phyloP scores from a whole-genome alignment of 2,888 invertebrate species.

The Chymomyza caudatula region DNA sequence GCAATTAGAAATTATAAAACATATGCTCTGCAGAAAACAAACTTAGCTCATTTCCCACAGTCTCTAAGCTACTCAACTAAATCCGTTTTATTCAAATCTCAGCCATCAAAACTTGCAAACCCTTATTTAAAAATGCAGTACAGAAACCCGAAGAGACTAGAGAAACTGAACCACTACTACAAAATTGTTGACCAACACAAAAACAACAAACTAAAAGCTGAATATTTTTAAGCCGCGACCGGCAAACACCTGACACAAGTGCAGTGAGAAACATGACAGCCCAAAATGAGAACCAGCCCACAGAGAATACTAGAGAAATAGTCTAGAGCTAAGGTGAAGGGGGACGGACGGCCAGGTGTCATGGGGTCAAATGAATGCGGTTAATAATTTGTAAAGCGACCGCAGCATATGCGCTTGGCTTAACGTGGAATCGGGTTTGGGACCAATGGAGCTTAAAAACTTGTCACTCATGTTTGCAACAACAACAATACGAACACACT shows the following conservation, averaged over 20 bases:
- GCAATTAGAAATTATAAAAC: too few relatives aligned
- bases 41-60: not conserved
- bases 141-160: not conserved
- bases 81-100: constrained; percentile 3
- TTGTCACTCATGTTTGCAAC: constrained; percentile 51
- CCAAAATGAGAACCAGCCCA: constrained; percentile 23
- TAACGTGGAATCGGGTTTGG: not conserved
- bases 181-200: constrained; percentile 23
- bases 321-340: not conserved
- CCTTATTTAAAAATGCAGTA: not conserved
- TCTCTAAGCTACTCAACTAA: constrained; percentile 25
- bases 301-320: not conserved
- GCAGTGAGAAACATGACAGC: constrained; percentile 21
- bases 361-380: constrained; percentile 50
- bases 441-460: constrained; percentile 42
- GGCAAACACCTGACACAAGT: constrained; percentile 51
- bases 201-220: constrained; percentile 24
- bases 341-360: not conserved
- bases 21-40: too few relatives aligned
- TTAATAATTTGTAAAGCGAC: constrained; percentile 61
- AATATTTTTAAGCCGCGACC: constrained; percentile 56
- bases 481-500: not conserved
- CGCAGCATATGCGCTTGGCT: constrained; percentile 12
- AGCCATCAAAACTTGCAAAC: too few relatives aligned
- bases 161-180: constrained; percentile 39